phyloP scores from a whole-genome alignment of 2,888 invertebrate genomes.

The Globia sparganii region DNA sequence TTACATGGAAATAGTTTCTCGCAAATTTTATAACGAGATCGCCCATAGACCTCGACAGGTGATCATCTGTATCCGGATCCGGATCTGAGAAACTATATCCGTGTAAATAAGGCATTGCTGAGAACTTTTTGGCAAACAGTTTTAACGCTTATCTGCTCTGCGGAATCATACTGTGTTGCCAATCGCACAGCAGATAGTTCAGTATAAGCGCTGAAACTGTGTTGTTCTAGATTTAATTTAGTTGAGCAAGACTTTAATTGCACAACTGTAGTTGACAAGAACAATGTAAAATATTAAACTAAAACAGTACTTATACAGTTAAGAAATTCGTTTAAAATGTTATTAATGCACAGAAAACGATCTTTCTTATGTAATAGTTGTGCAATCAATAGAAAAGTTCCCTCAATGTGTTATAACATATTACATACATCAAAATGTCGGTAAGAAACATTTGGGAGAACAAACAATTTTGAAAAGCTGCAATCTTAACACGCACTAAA shows the following conservation, averaged over 20 bases:
- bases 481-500: constrained; percentile 31
- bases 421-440: constrained; percentile 64
- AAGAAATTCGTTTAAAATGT: neutral
- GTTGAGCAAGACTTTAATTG: neutral
- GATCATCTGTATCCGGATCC: neutral
- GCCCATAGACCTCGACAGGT: too few species aligned
- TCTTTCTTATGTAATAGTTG: neutral
- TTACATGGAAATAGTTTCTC: neutral
- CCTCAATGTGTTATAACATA: constrained; percentile 67
- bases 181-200: neutral
- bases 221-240: too few species aligned
- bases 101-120: constrained; percentile 1
- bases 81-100: neutral
- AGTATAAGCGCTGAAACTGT: constrained; percentile 7
- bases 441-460: constrained; percentile 64
- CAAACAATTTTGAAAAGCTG: constrained; percentile 61
- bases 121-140: neutral
- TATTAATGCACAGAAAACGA: neutral
- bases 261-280: neutral
- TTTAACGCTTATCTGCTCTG: constrained; percentile 2
- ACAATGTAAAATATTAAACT: neutral
- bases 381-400: constrained; percentile 49
- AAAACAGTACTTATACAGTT: neutral
- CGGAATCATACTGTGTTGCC: neutral
- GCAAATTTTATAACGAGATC: neutral